Percentiles rank a stretch among this genome's conserved stretches.
These are phyloP conservation scores for Bhutanitis thaidina DNA, from an alignment of 2,888 invertebrate species.

Conservation along the genomic window DNA sequence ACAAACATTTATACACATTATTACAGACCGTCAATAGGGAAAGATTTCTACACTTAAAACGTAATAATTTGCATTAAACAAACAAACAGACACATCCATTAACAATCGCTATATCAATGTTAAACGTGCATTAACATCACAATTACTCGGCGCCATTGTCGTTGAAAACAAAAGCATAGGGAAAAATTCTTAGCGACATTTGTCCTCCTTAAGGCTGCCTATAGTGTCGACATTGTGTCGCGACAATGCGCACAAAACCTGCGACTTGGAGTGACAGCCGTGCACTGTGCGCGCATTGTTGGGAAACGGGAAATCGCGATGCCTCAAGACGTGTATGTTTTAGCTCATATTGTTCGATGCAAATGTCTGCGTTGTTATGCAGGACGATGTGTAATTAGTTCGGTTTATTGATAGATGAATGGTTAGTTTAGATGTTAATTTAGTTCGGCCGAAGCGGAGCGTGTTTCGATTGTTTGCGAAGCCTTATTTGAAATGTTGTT, in stretches of 20 bases:
- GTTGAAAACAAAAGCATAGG: constrained; percentile 27
- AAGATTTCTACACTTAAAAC: not conserved
- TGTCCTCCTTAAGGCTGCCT: constrained; percentile 20
- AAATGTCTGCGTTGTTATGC: constrained; percentile 21
- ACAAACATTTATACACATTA: not conserved
- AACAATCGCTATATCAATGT: constrained; percentile 29
- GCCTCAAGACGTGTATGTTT: constrained; percentile 25
- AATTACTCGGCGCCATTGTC: constrained; percentile 29
- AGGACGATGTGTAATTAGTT: constrained; percentile 17
- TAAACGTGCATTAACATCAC: constrained; percentile 34
- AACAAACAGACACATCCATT: constrained; percentile 23
- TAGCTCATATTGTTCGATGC: constrained; percentile 25
- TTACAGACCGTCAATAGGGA: not conserved
- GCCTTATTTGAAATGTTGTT: not conserved
- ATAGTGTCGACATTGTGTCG: constrained; percentile 25
- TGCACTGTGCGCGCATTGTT: constrained; percentile 19
- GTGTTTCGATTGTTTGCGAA: not conserved
- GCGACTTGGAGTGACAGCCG: constrained; percentile 26
- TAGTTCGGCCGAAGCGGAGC: not conserved
- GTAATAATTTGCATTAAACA: constrained; percentile 12
- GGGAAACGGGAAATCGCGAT: constrained; percentile 28
- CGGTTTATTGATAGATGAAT: constrained; percentile 20
- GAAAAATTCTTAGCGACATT: constrained; percentile 29
- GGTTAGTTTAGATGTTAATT: constrained; percentile 13
- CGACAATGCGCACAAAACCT: constrained; percentile 26